Evolutionary conservation across 53 echinoderm and acorn worm species (phyloP).

Genomic region (Pentamera pediparva): DNA sequence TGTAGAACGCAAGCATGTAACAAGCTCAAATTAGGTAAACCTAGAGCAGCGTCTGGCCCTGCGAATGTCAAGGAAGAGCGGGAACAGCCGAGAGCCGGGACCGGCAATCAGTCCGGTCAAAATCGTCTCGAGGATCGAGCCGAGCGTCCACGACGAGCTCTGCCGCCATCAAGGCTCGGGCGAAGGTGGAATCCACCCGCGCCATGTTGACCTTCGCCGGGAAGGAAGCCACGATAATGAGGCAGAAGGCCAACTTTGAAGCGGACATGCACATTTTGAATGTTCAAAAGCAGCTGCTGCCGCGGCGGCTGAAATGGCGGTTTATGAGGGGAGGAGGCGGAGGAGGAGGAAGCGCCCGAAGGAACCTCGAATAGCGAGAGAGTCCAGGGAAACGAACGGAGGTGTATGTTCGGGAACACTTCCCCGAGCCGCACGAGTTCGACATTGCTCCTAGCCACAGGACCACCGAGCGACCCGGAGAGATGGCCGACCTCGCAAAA

Average conservation of each 20-base stretch:
- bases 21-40: too few relatives aligned
- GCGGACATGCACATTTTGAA: neutral
- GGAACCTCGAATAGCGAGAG: neutral
- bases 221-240: neutral
- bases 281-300: neutral
- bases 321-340: neutral
- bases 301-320: constrained; percentile 2
- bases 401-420: neutral
- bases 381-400: neutral
- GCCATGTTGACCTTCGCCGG: neutral
- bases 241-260: neutral
- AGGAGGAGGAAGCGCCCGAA: neutral
- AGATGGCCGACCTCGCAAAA: constrained; percentile 9
- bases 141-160: neutral
- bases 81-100: too few relatives aligned
- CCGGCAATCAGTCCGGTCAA: neutral
- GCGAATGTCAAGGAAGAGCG: too few relatives aligned
- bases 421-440: neutral
- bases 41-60: too few relatives aligned
- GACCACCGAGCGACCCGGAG: neutral
- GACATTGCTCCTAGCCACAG: neutral
- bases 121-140: neutral
- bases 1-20: too few relatives aligned
- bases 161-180: neutral
- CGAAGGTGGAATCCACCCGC: neutral